Evolutionary conservation across 2,113 vertebrate species (phyloP).

Genomic region (Elanoides forficatus): DNA sequence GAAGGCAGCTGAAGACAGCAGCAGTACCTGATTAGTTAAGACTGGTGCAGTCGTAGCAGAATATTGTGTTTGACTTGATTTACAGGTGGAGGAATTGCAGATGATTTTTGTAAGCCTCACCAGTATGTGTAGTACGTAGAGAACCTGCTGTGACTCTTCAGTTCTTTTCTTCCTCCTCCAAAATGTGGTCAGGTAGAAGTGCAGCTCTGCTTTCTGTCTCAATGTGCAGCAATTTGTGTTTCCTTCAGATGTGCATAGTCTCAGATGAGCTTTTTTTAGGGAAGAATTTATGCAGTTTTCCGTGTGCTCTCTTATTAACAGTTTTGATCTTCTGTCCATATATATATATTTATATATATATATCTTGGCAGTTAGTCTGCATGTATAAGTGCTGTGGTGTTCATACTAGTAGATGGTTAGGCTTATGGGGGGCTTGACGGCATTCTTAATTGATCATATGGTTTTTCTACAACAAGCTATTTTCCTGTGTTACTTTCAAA

Average conservation of each 20-base stretch:
- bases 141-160: background rate
- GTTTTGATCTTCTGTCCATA: background rate
- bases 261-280: background rate
- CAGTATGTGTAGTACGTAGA: background rate
- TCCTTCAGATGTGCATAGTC: background rate
- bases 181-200: background rate
- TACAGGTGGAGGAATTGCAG: background rate
- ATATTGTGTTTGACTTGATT: background rate
- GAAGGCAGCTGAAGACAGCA: background rate
- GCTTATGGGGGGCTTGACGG: background rate
- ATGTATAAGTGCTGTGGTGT: background rate
- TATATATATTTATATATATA: background rate
- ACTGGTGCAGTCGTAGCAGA: background rate
- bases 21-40: background rate
- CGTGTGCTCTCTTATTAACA: background rate
- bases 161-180: background rate
- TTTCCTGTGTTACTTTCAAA: conserved; percentile 2
- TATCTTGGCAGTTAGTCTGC: background rate
- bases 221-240: background rate
- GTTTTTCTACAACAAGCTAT: background rate
- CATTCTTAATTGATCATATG: background rate
- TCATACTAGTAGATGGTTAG: background rate
- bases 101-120: background rate
- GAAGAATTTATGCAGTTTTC: background rate
- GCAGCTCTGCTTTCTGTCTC: background rate